Conservation (phyloP, 2,113 vertebrate genomes). For the Hyperopisus bebe region DNA sequence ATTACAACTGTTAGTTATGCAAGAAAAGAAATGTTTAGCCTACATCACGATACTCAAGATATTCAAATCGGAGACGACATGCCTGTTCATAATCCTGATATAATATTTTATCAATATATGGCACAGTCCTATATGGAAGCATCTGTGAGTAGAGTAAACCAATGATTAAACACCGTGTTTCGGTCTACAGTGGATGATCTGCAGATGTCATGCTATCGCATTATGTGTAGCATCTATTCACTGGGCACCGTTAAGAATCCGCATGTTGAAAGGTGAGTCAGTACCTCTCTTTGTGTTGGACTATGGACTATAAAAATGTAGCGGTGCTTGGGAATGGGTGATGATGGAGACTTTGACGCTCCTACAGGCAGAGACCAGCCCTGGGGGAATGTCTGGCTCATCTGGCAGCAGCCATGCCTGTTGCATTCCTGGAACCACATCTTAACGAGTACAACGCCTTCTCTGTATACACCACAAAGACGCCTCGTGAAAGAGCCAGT, state of each 20-base stretch:
- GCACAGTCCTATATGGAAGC: neutral
- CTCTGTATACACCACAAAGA: constrained; percentile 93
- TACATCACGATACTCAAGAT: neutral
- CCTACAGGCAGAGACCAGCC: constrained; percentile 73
- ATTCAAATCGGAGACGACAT: neutral
- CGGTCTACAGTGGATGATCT: constrained; percentile 77
- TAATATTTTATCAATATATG: neutral
- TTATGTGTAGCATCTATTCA: constrained; percentile 88
- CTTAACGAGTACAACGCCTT: constrained; percentile 79
- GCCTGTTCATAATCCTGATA: neutral
- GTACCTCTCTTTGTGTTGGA: neutral
- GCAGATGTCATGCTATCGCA: constrained; percentile 90
- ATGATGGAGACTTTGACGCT: neutral
- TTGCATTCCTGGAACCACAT: constrained; percentile 81
- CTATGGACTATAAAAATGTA: neutral
- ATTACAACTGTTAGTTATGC: neutral
- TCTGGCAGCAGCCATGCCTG: constrained; percentile 85
- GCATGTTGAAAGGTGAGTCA: constrained; percentile 78
- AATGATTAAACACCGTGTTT: constrained; percentile 7
- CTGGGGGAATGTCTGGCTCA: constrained; percentile 86
- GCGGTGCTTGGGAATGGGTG: neutral
- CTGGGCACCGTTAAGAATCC: constrained; percentile 83
- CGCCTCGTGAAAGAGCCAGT: constrained; percentile 81
- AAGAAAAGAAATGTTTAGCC: neutral
- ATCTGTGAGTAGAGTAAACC: neutral